phyloP scores from a whole-genome alignment of 2,888 invertebrate species.

The Drosophila falleni region DNA sequence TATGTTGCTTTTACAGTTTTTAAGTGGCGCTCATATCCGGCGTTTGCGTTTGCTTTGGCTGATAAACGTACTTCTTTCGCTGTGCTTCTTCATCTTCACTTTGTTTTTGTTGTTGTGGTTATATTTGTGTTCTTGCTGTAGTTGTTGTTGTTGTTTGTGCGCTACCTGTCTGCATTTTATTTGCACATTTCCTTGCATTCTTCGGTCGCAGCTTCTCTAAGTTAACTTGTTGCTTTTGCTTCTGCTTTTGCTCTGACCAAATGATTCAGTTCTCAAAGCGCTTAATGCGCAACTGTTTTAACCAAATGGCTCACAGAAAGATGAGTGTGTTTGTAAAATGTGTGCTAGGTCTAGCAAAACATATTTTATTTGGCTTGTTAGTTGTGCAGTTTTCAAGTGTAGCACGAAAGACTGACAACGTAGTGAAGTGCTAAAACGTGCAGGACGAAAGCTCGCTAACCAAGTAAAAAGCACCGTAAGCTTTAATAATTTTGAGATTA shows the following conservation, averaged over 20 bases:
- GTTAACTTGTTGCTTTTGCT: constrained; percentile 14
- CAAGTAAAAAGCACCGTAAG: neutral
- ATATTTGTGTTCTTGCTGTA: constrained; percentile 4
- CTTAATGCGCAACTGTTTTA: constrained; percentile 59
- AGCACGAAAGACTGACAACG: constrained; percentile 8
- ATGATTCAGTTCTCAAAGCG: constrained; percentile 47
- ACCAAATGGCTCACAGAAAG: constrained; percentile 26
- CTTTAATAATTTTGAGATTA: neutral
- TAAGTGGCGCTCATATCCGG: constrained; percentile 82
- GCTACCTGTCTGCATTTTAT: constrained; percentile 55
- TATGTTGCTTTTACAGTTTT: constrained; percentile 77
- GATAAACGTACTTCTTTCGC: constrained; percentile 73
- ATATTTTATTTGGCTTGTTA: constrained; percentile 9
- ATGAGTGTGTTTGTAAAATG: constrained; percentile 11
- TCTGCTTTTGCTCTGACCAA: constrained; percentile 30
- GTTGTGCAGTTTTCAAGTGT: constrained; percentile 18
- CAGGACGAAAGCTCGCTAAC: constrained; percentile 19
- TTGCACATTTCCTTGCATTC: constrained; percentile 38
- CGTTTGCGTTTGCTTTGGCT: constrained; percentile 69
- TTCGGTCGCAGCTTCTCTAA: constrained; percentile 11
- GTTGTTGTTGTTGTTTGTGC: constrained; percentile 26
- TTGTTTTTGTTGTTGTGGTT: constrained; percentile 18
- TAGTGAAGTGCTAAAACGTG: neutral
- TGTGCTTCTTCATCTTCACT: constrained; percentile 5
- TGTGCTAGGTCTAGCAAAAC: constrained; percentile 14